Base-by-base conservation (phyloP, 35 echinoderm and acorn worm genomes). In the Apostichopus parvimensis region DNA sequence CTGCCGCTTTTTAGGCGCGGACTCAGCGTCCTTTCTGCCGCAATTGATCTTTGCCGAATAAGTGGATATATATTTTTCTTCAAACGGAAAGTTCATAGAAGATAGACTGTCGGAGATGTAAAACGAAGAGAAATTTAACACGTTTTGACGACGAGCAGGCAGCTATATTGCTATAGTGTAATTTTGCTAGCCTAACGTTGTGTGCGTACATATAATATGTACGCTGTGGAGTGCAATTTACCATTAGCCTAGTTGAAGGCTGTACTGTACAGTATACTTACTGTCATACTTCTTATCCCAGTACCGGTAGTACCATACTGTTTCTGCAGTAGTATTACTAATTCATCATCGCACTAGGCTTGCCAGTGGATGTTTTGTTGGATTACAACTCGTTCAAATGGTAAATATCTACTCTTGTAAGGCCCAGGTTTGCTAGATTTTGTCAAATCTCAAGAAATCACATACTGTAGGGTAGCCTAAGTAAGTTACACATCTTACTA, bases 1-100 rank as follows among this genome's bases (percentile, higher is more conserved):
- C 89, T 91, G 89, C 89, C 89, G 89, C 73, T 91, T 53, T 56
- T 78, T 20, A 77, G 23, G 73, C 89, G 56, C 89, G 89, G 89
- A 91, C 89, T 23, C 77, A 55, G 71, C 11, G 89, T 91, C 89
- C 89, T 53, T 8, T 91, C 79, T 53, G 89, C 89, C 53, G 75
- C 68, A 13, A 22, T 75, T n/a, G 71, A 75, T 18, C 71, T 8
- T 75, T 75, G 6, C 21, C n/a, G 71, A 75, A 18, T 75, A 7
- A 75, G 15, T 75, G 71, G 71, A 75, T 75, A 20, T 21, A 45
- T 75, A n/a, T 18, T 75, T 18, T 75, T 61, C 11, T 18, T 75
- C 71, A 18, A 24, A 22, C 21, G 71, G 71, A 75, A 75, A 75
- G 71, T 75, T 75, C 71, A 75, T 6, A n/a, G 71, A 75, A 21